Conservation (phyloP, 2,888 invertebrate species). For the Acanthopleura granulata region DNA sequence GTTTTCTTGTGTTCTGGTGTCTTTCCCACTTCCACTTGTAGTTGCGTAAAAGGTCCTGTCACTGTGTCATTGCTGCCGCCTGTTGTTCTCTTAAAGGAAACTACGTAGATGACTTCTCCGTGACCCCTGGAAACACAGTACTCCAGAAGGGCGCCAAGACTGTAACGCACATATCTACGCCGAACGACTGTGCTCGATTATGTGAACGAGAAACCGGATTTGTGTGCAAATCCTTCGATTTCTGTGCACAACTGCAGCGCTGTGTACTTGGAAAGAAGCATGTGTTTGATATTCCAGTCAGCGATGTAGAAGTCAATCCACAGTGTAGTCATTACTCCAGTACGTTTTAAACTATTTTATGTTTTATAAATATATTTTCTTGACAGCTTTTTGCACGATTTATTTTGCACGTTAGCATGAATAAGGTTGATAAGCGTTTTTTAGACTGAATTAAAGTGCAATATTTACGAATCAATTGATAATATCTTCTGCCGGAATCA, state of each 20-base stretch:
- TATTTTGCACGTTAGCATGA: no score
- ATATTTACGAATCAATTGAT: no score
- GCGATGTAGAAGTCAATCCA: slow-evolving; percentile 24
- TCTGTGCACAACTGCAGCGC: slow-evolving; percentile 29
- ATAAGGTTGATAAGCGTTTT: no score
- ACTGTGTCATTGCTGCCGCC: no score
- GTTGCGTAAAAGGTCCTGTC: no score
- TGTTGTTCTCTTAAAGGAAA: slow-evolving; percentile 32
- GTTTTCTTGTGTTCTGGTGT: no score
- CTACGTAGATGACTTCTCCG: slow-evolving; percentile 41
- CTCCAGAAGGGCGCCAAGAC: slow-evolving; percentile 34
- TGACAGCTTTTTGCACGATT: no score
- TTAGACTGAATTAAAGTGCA: no score
- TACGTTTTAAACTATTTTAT: slow-evolving; percentile 22
- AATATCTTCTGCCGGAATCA: no score
- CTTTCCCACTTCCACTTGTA: no score
- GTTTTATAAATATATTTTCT: no score
- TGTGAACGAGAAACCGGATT: slow-evolving; percentile 34
- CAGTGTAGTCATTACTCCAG: slow-evolving; percentile 40
- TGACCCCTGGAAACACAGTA: slow-evolving; percentile 38
- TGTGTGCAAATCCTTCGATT: slow-evolving; percentile 41
- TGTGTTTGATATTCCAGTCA: slow-evolving; percentile 31
- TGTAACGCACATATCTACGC: slow-evolving; percentile 27
- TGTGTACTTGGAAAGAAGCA: slow-evolving; percentile 37
- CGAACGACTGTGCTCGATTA: slow-evolving; percentile 42